Conservation (phyloP, 2,888 invertebrate species). For the Anoplius nigerrimus region DNA sequence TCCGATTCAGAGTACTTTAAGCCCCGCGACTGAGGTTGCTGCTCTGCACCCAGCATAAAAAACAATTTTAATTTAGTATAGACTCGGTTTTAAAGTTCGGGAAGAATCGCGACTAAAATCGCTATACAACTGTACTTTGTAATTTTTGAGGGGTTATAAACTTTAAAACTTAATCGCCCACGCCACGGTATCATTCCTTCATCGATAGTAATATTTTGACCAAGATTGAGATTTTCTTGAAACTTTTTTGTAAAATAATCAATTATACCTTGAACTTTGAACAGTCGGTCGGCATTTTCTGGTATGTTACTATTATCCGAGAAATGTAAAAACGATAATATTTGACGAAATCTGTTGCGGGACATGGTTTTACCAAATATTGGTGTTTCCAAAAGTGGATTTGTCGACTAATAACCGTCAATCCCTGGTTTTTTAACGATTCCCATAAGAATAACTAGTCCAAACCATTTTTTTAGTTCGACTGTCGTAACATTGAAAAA, state of each 20-base stretch:
- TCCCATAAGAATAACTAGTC: conserved; percentile 19
- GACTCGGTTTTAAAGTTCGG: no score
- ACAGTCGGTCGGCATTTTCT: conserved; percentile 11
- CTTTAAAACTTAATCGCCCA: no score
- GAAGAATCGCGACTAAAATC: no score
- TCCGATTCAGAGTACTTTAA: no score
- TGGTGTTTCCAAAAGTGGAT: conserved; percentile 13
- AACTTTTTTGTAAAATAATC: conserved; percentile 35
- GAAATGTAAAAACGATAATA: conserved; percentile 21
- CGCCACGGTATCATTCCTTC: no score
- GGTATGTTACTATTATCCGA: conserved; percentile 14
- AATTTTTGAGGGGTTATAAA: no score
- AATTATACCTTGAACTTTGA: conserved; percentile 27
- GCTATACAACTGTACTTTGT: no score
- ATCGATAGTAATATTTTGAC: neutral
- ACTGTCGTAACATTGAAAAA: conserved; percentile 13
- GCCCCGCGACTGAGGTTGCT: no score
- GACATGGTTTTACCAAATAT: conserved; percentile 21
- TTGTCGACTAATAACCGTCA: conserved; percentile 15
- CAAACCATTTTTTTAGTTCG: conserved; percentile 21
- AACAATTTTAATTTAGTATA: no score
- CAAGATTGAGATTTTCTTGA: conserved; percentile 28
- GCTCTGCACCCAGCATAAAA: no score
- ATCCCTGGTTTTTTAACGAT: conserved; percentile 14
- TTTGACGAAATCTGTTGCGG: conserved; percentile 14